These are phyloP conservation scores for Aporrectodea caliginosa DNA, from an alignment of 1,140 invertebrate species.

Conservation along the genomic window DNA sequence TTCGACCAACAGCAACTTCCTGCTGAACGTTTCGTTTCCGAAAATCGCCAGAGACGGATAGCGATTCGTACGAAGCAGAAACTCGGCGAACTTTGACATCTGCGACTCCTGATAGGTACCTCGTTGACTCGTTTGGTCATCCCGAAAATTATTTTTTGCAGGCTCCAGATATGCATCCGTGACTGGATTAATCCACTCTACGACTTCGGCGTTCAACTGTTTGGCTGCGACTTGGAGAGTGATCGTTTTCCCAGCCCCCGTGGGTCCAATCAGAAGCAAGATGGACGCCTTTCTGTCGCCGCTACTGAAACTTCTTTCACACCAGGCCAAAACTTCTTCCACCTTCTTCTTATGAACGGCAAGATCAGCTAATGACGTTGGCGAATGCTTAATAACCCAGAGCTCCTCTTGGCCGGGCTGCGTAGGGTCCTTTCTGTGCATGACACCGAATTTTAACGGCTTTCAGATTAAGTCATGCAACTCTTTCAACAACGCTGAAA, in stretches of 20 bases:
- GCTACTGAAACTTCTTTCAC: slow-evolving; percentile 36
- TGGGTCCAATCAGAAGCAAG: slow-evolving; percentile 49
- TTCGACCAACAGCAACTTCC: slow-evolving; percentile 5
- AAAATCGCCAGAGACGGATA: slow-evolving; percentile 5
- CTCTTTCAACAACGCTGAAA: too few relatives aligned
- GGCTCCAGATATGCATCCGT: neutral
- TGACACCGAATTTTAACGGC: too few relatives aligned
- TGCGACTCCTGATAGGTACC: neutral
- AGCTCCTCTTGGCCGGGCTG: too few relatives aligned
- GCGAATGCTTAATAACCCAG: neutral
- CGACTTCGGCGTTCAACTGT: slow-evolving; percentile 42
- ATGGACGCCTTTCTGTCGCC: slow-evolving; percentile 39
- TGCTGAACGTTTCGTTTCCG: neutral
- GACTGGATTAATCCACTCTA: slow-evolving; percentile 52
- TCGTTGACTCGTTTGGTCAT: neutral
- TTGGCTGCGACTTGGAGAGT: slow-evolving; percentile 42
- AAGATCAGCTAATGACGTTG: slow-evolving; percentile 37
- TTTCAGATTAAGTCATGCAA: too few relatives aligned
- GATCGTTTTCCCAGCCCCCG: slow-evolving; percentile 51
- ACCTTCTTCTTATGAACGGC: slow-evolving; percentile 55
- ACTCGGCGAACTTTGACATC: slow-evolving; percentile 14
- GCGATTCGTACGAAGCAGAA: slow-evolving; percentile 18
- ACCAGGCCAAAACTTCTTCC: slow-evolving; percentile 44
- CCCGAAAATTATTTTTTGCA: neutral
- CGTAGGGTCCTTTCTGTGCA: too few relatives aligned